Base-by-base conservation (phyloP, 1,140 invertebrate genomes). In the Saxidomus purpurata region DNA sequence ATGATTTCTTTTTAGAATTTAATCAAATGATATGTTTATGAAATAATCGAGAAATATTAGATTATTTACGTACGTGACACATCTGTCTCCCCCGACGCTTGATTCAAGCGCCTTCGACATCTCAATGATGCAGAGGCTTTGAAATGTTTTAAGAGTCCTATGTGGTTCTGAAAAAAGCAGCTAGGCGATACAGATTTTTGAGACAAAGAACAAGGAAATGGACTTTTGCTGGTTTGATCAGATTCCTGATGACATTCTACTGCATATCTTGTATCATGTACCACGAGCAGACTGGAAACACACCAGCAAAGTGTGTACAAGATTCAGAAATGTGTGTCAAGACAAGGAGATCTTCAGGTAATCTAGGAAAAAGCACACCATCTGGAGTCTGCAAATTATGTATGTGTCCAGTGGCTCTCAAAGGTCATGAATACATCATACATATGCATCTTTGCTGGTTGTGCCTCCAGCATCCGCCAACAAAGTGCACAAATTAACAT, bases 311-410 rank as follows among this genome's bases (percentile, higher is more conserved):
- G 90, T 92, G 15, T 80, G 84, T 69, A 63, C 52, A 59, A 89
- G 90, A 47, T 92, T 92, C 47, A 74, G 83, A 22, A 71, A 85
- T 38, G 71, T 92, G 38, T 89, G 90, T 79, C 80, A 90, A 17
- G 91, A 92, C 76, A 85, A 90, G 17, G 79, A 87, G 22, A 69
- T 92, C 0, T 89, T 92, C 67, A 90, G 85, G 91, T 90, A 84
- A 43, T 15, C 43, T 43, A 43, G 43, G 43, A 43, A n/a, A n/a
- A 4, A 4, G 43, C 43, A 43, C 15, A 15, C 43, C 43, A 43
- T 43, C 43, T 43, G 43, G 43, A 43, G n/a, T n/a, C n/a, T n/a
- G n/a, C n/a, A n/a, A n/a, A n/a, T n/a, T n/a, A n/a, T n/a, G n/a
- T n/a, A n/a, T n/a, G n/a, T n/a, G n/a, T n/a, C n/a, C n/a, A n/a